These are phyloP conservation scores for Trissoscelio sp. DNA, from an alignment of 2,888 invertebrate species.

Conservation along the genomic window DNA sequence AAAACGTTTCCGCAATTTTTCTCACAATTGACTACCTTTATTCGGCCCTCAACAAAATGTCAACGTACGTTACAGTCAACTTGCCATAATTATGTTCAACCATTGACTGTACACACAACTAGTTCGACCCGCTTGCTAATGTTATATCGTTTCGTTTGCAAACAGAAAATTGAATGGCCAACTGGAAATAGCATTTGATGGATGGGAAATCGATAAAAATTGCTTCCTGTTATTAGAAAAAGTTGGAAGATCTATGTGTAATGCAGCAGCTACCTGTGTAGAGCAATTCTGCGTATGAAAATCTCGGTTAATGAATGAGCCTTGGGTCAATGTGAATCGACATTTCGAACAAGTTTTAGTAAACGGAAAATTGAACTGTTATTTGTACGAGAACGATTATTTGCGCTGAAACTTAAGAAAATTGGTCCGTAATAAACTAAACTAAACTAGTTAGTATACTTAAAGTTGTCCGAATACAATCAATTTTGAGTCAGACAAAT, in stretches of 20 bases:
- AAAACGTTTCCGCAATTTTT: too few species aligned
- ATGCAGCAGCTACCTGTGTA: slow-evolving; percentile 42
- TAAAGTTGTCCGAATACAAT: slow-evolving; percentile 16
- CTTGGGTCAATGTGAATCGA: slow-evolving; percentile 39
- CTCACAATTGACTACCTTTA: too few species aligned
- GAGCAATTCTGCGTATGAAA: slow-evolving; percentile 59
- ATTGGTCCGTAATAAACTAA: slow-evolving; percentile 31
- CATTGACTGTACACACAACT: slow-evolving; percentile 3
- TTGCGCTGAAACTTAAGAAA: slow-evolving; percentile 16
- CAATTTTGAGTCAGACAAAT: slow-evolving; percentile 3
- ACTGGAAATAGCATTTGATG: slow-evolving; percentile 53
- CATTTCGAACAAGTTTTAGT: slow-evolving; percentile 26
- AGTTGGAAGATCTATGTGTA: slow-evolving; percentile 33
- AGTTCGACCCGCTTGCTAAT: slow-evolving; percentile 34
- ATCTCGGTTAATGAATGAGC: slow-evolving; percentile 56
- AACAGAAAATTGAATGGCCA: slow-evolving; percentile 54
- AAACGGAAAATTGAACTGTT: slow-evolving; percentile 33
- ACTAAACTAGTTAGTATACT: slow-evolving; percentile 8
- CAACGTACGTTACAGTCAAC: background rate
- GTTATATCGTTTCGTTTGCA: slow-evolving; percentile 53
- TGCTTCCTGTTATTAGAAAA: slow-evolving; percentile 57
- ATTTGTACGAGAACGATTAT: slow-evolving; percentile 29
- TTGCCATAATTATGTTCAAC: slow-evolving; percentile 26
- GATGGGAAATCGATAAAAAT: slow-evolving; percentile 67
- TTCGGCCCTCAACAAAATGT: too few species aligned